Evolutionary conservation across 1,140 invertebrate species (phyloP).

Genomic region (Argopecten irradians): DNA sequence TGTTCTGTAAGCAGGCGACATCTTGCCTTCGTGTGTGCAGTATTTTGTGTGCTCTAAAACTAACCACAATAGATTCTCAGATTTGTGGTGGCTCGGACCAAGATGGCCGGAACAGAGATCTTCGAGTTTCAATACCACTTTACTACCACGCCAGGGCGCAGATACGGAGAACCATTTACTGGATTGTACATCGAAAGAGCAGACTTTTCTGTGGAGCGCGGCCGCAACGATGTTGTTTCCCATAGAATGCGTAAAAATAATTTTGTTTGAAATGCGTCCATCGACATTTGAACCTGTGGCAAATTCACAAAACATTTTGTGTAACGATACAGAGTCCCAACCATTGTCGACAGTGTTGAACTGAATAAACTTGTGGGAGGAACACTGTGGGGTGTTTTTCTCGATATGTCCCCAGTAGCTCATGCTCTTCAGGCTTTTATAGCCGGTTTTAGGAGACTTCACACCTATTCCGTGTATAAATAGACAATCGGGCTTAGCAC

Average conservation of each 20-base stretch:
- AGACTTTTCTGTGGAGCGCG: not conserved
- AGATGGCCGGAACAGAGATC: not conserved
- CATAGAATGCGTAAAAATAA: not conserved
- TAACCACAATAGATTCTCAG: not conserved
- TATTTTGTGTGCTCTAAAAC: not conserved
- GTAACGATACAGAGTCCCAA: not conserved
- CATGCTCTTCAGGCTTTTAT: not conserved
- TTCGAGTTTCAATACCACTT: not conserved
- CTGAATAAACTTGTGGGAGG: not conserved
- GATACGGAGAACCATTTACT: not conserved
- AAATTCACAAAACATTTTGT: not conserved
- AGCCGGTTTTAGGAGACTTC: not conserved
- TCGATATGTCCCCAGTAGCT: not conserved
- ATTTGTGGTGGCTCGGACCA: not conserved
- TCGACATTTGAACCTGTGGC: not conserved
- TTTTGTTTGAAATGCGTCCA: not conserved
- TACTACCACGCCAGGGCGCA: not conserved
- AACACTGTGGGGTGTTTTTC: not conserved
- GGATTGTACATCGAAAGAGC: not conserved
- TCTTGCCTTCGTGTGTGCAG: not conserved
- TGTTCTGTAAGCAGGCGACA: not conserved
- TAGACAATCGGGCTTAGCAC: not conserved
- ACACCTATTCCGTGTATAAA: not conserved
- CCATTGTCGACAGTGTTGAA: constrained; percentile 11
- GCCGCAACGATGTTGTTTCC: not conserved